Percentiles rank a stretch among this genome's conserved stretches.
phyloP scores from a whole-genome alignment of 92 coral and sea anemone genomes.

The Plumapathes pennacea region DNA sequence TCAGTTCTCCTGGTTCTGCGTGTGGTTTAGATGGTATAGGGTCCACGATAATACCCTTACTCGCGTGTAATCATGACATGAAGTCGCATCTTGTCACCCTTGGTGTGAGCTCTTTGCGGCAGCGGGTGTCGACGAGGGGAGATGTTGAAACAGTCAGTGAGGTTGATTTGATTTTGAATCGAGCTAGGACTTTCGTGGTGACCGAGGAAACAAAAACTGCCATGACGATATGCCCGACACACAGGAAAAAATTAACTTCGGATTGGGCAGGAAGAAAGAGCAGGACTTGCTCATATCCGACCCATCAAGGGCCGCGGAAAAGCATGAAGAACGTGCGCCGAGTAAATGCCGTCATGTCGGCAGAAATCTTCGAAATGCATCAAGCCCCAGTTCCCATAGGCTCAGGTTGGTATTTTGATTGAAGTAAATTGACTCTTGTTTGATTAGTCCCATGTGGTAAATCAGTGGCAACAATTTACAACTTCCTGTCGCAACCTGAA shows the following conservation, averaged over 20 bases:
- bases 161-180: too few relatives aligned
- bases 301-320: slow-evolving; percentile 4
- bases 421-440: too few relatives aligned
- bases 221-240: slow-evolving; percentile 5
- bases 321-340: slow-evolving; percentile 7
- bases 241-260: slow-evolving; percentile 4
- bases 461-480: too few relatives aligned
- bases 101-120: too few relatives aligned
- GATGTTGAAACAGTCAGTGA: too few relatives aligned
- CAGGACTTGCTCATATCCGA: slow-evolving; percentile 3
- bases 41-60: background rate
- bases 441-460: too few relatives aligned
- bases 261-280: slow-evolving; percentile 31
- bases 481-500: too few relatives aligned
- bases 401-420: slow-evolving; percentile 19
- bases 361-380: background rate
- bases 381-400: slow-evolving; percentile 10
- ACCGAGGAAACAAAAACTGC: background rate
- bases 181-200: too few relatives aligned
- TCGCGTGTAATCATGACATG: slow-evolving; percentile 2
- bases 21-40: background rate
- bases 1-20: background rate
- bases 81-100: slow-evolving; percentile 1
- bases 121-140: too few relatives aligned
- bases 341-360: slow-evolving; percentile 11